Base-by-base conservation (phyloP, 1,140 invertebrate genomes). In the Homarus americanus region DNA sequence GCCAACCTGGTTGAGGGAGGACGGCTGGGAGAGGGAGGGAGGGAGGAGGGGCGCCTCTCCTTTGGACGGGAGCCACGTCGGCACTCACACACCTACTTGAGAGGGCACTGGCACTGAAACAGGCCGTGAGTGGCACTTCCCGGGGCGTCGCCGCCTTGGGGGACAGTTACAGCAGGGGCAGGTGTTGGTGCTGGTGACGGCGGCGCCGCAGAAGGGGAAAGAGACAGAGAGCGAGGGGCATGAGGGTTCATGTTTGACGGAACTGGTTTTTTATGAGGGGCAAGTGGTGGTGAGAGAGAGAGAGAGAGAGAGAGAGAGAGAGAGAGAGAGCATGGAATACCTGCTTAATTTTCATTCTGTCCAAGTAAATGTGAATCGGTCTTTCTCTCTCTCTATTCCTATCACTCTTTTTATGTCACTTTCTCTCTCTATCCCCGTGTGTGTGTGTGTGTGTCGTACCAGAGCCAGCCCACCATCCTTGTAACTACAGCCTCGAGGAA, bases 251-350 rank as follows among this genome's bases (percentile, higher is more conserved):
- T 69, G 63, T 69, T 69, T 69, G 63, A 69, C 63, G 63, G n/a
- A 69, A 69, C n/a, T 32, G 24, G 4, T 28, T 69, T 28, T 69
- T 69, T 69, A 69, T 20, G 63, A 69, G 63, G n/a, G 24, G 4
- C 63, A 69, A 69, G 5, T 69, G 63, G n/a, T 28, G 44, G 24
- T 69, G 28, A 32, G n/a, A 7, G 24, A 41, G 82, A 72, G 40
- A 12, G 84, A 76, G 72, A 53, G 84, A 76, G 72, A 86, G 84
- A 86, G 84, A 86, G 83, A 73, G 83, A 85, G 83, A 80, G 78
- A 80, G 78, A 80, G 49, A 53, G 78, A 53, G 78, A 80, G 78
- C n/a, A n/a, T n/a, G n/a, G n/a, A n/a, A n/a, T n/a, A n/a, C n/a
- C n/a, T n/a, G n/a, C n/a, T n/a, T n/a, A n/a, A n/a, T n/a, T n/a